Base-by-base conservation (phyloP, 2,113 vertebrate genomes). In the Haemorhous mexicanus region DNA sequence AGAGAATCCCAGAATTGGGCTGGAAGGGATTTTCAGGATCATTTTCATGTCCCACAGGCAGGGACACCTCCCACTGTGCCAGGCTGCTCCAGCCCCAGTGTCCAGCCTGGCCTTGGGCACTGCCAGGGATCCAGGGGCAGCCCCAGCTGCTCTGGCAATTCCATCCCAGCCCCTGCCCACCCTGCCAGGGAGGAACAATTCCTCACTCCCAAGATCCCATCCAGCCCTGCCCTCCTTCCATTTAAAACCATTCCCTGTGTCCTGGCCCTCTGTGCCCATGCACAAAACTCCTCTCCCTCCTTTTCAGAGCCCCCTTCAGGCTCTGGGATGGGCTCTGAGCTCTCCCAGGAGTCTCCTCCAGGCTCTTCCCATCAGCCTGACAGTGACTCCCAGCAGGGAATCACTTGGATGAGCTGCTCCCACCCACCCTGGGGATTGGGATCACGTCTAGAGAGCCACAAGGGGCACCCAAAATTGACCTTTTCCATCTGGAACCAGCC, bases 181-280 rank as follows among this genome's bases (percentile, higher is more conserved):
- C 64, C 35, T 62, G 1, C 23, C 56, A 56, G 49, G 16, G 20
- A 49, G 16, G 20, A 49, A 11, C 2, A 9, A 80, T 88, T 56
- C 24, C 30, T 55, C 0, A 55, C 33, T 33, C 27, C 76, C 50
- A 5, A 43, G 0, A 66, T 58, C 67, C 22, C 44, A 50, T 0
- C 59, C 4, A 49, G 2, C 8, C n/a, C n/a, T n/a, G 12, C 23
- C 20, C 30, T 55, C n/a, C 26, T 47, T 18, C 37, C 7, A 6
- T 58, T 16, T 13, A 12, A 37, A 58, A 5, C 35, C 22, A 16
- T 28, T 56, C 37, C 59, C 26, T 15, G 41, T 16, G 17, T 49
- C 24, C n/a, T 79, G 58, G 32, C 35, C 15, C 6, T 41, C 59
- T n/a, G 24, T 58, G 35, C 12, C 72, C n/a, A 6, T 7, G 7